Evolutionary conservation across 2,113 vertebrate species (phyloP).

Genomic region (Microcebus murinus): DNA sequence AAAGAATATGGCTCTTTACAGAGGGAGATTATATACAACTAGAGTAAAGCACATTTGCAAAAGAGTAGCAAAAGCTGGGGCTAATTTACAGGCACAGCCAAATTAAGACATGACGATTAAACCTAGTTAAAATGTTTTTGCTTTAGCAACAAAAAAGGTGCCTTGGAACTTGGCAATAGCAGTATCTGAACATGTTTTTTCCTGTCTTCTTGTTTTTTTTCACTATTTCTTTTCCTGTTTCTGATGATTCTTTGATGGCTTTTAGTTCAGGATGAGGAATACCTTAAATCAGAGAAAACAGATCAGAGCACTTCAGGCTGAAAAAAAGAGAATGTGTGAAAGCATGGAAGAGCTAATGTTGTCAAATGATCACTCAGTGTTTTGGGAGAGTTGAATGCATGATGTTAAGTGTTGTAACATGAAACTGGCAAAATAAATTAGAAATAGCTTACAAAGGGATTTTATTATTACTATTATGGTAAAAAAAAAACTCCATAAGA

Average conservation of each 20-base stretch:
- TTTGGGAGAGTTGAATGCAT: background rate
- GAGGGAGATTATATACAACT: background rate
- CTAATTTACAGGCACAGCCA: background rate
- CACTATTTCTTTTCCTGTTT: background rate
- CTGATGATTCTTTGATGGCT: background rate
- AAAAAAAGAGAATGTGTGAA: background rate
- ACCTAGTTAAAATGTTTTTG: background rate
- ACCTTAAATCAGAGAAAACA: background rate
- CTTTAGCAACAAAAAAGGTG: background rate
- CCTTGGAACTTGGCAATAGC: background rate
- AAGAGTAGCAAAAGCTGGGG: background rate
- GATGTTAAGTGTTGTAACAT: background rate
- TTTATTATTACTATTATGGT: background rate
- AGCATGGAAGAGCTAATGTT: background rate
- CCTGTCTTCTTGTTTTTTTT: background rate
- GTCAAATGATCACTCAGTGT: background rate
- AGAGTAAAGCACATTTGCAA: background rate
- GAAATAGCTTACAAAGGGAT: background rate
- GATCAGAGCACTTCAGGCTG: background rate
- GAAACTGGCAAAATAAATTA: background rate
- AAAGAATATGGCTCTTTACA: background rate
- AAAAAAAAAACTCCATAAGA: background rate
- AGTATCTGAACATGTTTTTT: background rate
- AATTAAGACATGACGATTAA: background rate
- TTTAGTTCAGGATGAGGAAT: background rate